Conservation (phyloP, 35 echinoderm and acorn worm species). For the Anneissia japonica region DNA sequence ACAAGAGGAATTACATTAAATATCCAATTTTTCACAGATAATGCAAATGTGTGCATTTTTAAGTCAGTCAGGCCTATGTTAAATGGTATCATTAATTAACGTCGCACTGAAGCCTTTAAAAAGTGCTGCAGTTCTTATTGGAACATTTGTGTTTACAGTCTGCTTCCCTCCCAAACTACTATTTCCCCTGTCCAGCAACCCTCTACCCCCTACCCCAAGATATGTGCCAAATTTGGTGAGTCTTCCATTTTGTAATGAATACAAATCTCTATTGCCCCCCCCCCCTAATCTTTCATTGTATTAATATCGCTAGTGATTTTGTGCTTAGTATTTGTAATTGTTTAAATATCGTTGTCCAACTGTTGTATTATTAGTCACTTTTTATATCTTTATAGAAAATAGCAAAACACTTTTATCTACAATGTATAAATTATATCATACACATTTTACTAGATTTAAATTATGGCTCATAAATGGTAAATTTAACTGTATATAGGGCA, state of each 20-base stretch:
- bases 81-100: too few relatives aligned
- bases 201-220: background rate
- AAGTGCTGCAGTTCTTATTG: too few relatives aligned
- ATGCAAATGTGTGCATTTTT: too few relatives aligned
- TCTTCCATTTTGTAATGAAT: background rate
- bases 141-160: too few relatives aligned
- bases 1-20: too few relatives aligned
- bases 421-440: background rate
- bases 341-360: too few relatives aligned
- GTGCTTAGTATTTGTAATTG: background rate
- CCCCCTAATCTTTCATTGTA: background rate
- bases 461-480: background rate
- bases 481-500: background rate
- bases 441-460: background rate
- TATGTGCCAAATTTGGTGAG: conserved; percentile 1
- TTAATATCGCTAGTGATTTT: background rate
- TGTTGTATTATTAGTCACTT: background rate
- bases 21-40: too few relatives aligned
- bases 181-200: background rate
- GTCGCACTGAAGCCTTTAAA: too few relatives aligned
- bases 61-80: too few relatives aligned
- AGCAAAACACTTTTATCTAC: background rate
- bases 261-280: background rate
- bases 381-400: background rate
- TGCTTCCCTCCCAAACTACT: too few relatives aligned